A percentile compares a stretch with the other conserved stretches of the same genome.
Evolutionary conservation across 1,140 invertebrate genomes (phyloP).

Genomic region (Geopemphigus sp.): DNA sequence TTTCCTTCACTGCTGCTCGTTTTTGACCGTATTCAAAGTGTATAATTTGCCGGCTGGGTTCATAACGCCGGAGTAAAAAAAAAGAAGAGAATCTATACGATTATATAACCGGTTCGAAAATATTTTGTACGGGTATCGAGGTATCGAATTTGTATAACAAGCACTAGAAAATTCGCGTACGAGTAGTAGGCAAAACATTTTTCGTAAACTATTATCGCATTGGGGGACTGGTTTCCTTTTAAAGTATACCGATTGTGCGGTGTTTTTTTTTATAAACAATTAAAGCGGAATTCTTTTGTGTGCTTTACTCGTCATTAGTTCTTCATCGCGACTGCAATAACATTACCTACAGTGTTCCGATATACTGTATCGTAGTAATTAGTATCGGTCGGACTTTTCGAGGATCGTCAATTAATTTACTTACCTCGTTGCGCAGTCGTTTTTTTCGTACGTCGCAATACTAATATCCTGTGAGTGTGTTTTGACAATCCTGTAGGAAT

Average conservation of each 20-base stretch:
- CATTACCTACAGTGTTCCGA: background rate
- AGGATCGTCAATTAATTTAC: background rate
- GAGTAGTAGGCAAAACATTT: conserved; percentile 18
- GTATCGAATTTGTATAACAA: conserved; percentile 35
- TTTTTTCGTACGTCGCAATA: background rate
- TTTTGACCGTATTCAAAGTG: conserved; percentile 8
- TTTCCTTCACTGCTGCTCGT: conserved; percentile 12
- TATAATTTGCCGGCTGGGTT: background rate
- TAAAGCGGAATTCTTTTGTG: conserved; percentile 32
- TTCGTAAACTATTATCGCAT: conserved; percentile 16
- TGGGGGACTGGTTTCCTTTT: conserved; percentile 26
- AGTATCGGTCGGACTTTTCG: background rate
- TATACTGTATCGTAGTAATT: conserved; percentile 21
- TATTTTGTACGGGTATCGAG: conserved; percentile 15
- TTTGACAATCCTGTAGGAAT: no score
- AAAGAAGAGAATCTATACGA: background rate
- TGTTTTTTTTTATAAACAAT: conserved; percentile 15
- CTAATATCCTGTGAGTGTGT: no score
- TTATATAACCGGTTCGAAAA: conserved; percentile 37
- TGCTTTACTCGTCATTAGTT: conserved; percentile 21
- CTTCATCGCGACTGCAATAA: background rate
- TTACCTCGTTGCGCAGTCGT: background rate
- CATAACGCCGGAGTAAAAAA: background rate
- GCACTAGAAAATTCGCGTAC: conserved; percentile 12
- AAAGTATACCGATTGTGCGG: conserved; percentile 26